Evolutionary conservation across 2,797 vertebrate species (phyloP).

Genomic region (Tenualosa ilisha): DNA sequence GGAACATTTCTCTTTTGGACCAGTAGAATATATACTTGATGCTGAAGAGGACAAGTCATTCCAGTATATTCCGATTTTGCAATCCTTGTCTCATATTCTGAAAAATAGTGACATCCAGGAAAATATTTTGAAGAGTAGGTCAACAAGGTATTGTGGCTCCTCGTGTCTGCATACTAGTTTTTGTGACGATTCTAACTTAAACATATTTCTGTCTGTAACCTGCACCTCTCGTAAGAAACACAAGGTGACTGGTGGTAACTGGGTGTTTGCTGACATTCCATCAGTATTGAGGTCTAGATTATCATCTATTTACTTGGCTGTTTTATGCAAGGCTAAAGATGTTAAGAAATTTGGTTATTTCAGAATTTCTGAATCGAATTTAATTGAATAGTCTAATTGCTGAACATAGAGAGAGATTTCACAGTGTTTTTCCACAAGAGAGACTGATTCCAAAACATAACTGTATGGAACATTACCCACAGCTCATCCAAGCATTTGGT

Average conservation of each 20-base stretch:
- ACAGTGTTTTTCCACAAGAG: constrained; percentile 23
- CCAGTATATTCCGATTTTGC: constrained; percentile 43
- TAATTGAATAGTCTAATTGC: constrained; percentile 32
- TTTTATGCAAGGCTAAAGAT: constrained; percentile 21
- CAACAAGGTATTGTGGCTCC: no score
- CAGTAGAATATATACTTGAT: constrained; percentile 42
- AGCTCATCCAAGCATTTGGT: constrained; percentile 42
- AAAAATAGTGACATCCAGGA: constrained; percentile 37
- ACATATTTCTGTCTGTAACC: constrained; percentile 26
- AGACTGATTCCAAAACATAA: background rate
- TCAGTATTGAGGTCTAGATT: no score
- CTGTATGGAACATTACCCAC: constrained; percentile 40
- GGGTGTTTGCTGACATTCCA: no score
- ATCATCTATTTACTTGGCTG: background rate
- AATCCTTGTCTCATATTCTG: constrained; percentile 36
- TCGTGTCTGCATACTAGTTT: no score
- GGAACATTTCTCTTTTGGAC: constrained; percentile 31
- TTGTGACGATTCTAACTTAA: constrained; percentile 18
- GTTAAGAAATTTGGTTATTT: constrained; percentile 36
- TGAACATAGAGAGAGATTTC: constrained; percentile 27
- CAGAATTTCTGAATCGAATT: constrained; percentile 35
- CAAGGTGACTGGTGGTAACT: no score
- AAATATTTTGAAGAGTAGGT: constrained; percentile 31
- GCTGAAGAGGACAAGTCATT: constrained; percentile 20
- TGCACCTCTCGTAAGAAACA: constrained; percentile 17